Evolutionary conservation across 2,888 invertebrate genomes (phyloP), one percentile per base, ranked within the genome.

Genomic region (Pandemis corylana): DNA sequence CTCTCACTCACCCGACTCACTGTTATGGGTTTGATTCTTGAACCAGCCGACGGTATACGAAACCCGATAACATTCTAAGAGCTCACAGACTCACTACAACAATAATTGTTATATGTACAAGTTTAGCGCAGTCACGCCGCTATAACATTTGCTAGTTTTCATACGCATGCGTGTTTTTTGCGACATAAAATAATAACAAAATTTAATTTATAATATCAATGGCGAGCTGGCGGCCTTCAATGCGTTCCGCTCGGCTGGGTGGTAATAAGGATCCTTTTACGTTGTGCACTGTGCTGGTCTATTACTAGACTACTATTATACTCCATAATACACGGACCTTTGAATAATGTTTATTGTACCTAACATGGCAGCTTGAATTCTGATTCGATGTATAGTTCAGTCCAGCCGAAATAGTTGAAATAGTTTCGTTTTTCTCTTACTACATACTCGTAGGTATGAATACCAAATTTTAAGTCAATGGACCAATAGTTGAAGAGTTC

Each of bases 131-230:
- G 51, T 51, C 51, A n/a, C 6, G n/a, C 51, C 6, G 5, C 51
- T 44, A 9, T 36, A 51, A 4, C 4, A 59, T 59, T 59, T 28
- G 28, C 59, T 12, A 59, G 0, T 1, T 20, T 28, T 59, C n/a
- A 59, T 28, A 10, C 5, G 28, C 12, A 59, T n/a, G 59, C 12
- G 28, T 12, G 13, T 13, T 59, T 56, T 59, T 59, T 59, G 59
- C 12, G 20, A 59, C 28, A 28, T 59, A 28, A 20, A 59, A 59
- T 59, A 59, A 59, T 28, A 59, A 56, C 56, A 56, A 56, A 28
- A 59, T 59, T 59, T 64, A 64, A 64, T 64, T 44, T 64, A 15
- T 64, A 65, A 65, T 65, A 65, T 65, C 65, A 49, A 65, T 65
- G 13, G 65, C 65, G 44, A 62, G 41, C 59, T 10, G 64, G 3